Percentiles rank a stretch among this genome's conserved stretches.
phyloP scores from a whole-genome alignment of 1,140 invertebrate genomes.

The Andrena cerasifolii region DNA sequence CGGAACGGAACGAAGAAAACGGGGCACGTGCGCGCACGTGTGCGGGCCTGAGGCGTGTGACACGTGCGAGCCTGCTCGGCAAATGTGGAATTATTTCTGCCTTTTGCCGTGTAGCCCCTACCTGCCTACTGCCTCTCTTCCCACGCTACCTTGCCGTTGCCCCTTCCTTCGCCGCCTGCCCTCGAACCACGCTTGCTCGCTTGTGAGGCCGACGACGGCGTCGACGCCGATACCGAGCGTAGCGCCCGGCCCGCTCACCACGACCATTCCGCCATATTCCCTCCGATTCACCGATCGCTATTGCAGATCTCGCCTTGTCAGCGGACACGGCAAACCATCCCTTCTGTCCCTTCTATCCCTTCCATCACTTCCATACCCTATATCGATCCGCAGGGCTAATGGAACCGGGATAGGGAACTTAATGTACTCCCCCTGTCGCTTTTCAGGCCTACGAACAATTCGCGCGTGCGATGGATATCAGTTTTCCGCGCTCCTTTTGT shows the following conservation, averaged over 20 bases:
- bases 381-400: slow-evolving; percentile 38
- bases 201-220: slow-evolving; percentile 41
- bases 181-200: slow-evolving; percentile 49
- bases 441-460: slow-evolving; percentile 22
- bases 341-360: background rate
- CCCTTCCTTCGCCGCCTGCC: slow-evolving; percentile 24
- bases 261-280: slow-evolving; percentile 22
- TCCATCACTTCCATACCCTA: background rate
- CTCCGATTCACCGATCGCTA: slow-evolving; percentile 38
- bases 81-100: slow-evolving; percentile 60
- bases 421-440: slow-evolving; percentile 28
- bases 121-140: slow-evolving; percentile 21
- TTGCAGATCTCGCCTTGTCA: slow-evolving; percentile 43
- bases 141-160: slow-evolving; percentile 39
- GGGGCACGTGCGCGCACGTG: slow-evolving; percentile 43
- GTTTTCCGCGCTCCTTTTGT: background rate
- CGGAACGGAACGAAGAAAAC: slow-evolving; percentile 1
- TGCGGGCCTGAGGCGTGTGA: slow-evolving; percentile 34
- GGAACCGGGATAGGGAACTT: slow-evolving; percentile 34
- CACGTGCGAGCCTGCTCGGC: slow-evolving; percentile 54
- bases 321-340: background rate
- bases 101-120: slow-evolving; percentile 49
- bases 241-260: background rate
- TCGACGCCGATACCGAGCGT: slow-evolving; percentile 39
- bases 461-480: slow-evolving; percentile 21